These are phyloP conservation scores for Lutraria rhynchaena DNA, from an alignment of 1,140 invertebrate genomes.

Conservation along the genomic window DNA sequence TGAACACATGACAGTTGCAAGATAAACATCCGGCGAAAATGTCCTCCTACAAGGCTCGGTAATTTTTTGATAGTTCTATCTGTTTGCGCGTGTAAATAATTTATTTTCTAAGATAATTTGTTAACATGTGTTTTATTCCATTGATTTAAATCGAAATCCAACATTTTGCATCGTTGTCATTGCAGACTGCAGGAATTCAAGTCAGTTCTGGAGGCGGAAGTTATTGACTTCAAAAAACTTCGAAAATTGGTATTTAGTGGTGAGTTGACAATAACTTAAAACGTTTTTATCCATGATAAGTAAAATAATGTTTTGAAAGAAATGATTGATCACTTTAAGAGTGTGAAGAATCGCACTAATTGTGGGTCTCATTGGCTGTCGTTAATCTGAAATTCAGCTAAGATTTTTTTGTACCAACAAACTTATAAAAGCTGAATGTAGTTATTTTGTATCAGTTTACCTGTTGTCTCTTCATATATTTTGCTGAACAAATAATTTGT, in stretches of 20 bases:
- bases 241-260: constrained; percentile 70
- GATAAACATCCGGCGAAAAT: constrained; percentile 46
- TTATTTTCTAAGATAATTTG: neutral
- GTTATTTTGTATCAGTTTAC: too few species aligned
- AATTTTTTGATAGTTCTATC: constrained; percentile 28
- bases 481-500: too few species aligned
- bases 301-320: too few species aligned
- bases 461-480: too few species aligned
- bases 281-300: too few species aligned
- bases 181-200: constrained; percentile 70
- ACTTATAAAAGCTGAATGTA: too few species aligned
- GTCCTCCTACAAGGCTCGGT: constrained; percentile 34
- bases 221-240: constrained; percentile 70
- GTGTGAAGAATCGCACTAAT: too few species aligned
- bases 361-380: too few species aligned
- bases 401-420: too few species aligned
- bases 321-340: too few species aligned
- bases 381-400: too few species aligned
- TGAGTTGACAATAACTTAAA: constrained; percentile 45
- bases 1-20: too few species aligned
- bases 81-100: constrained; percentile 7
- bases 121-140: neutral
- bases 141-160: constrained; percentile 3
- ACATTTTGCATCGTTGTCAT: constrained; percentile 36
- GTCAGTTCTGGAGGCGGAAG: constrained; percentile 62